Percentiles rank a stretch among this genome's conserved stretches.
Evolutionary conservation across 35 echinoderm and acorn worm genomes (phyloP).

Genomic region (Eucidaris tribuloides): DNA sequence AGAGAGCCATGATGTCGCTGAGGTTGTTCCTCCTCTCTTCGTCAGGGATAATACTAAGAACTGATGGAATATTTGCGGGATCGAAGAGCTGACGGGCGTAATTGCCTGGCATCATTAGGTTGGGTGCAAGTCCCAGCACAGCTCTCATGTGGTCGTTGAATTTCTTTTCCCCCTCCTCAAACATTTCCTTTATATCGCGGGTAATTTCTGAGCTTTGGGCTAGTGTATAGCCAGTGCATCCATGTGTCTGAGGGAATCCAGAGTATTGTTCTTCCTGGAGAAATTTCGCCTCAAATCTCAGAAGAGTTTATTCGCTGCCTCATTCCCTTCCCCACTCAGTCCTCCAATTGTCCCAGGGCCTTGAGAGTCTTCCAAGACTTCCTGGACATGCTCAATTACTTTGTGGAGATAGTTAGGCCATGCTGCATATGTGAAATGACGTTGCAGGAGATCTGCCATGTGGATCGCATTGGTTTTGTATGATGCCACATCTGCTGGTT

Average conservation of each 20-base stretch:
- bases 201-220: slow-evolving; percentile 35
- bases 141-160: neutral
- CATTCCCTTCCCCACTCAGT: slow-evolving; percentile 33
- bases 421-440: too few species aligned
- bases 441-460: slow-evolving; percentile 6
- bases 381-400: too few species aligned
- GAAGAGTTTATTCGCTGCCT: slow-evolving; percentile 32
- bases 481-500: neutral
- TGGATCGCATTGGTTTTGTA: slow-evolving; percentile 7
- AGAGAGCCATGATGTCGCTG: too few species aligned
- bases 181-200: too few species aligned
- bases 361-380: slow-evolving; percentile 1
- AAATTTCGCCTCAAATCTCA: neutral
- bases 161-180: too few species aligned
- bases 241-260: neutral
- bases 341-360: too few species aligned
- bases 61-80: too few species aligned
- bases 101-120: slow-evolving; percentile 61
- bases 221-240: slow-evolving; percentile 33
- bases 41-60: too few species aligned
- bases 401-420: slow-evolving; percentile 38
- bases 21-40: too few species aligned
- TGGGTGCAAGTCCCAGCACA: neutral
- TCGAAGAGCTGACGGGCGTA: too few species aligned
- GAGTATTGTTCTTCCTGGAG: neutral